These are phyloP conservation scores for Riptortus pedestris DNA, from an alignment of 1,140 invertebrate species.

Conservation along the genomic window DNA sequence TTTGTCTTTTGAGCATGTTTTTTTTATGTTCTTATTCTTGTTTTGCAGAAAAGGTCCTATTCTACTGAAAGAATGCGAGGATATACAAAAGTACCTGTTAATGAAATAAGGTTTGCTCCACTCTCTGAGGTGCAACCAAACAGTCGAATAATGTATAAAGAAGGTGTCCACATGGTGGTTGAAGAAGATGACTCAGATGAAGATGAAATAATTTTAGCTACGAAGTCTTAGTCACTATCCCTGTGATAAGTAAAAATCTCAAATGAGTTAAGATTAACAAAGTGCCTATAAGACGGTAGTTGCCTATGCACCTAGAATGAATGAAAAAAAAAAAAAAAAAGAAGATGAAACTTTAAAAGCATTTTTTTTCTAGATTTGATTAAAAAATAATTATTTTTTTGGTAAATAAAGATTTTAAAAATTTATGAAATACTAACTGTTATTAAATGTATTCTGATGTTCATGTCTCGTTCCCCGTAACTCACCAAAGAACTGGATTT, in stretches of 20 bases:
- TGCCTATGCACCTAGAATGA: constrained; percentile 2
- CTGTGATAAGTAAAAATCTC: neutral
- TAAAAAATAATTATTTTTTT: constrained; percentile 2
- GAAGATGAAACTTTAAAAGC: no score
- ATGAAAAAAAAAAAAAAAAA: constrained; percentile 9
- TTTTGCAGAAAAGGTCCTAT: neutral
- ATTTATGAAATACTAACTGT: no score
- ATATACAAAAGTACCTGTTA: constrained; percentile 22
- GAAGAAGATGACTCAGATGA: constrained; percentile 22
- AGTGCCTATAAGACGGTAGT: constrained; percentile 22
- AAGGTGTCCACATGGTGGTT: neutral
- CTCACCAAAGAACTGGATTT: no score
- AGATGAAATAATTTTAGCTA: constrained; percentile 18
- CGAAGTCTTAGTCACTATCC: constrained; percentile 12
- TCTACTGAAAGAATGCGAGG: constrained; percentile 1
- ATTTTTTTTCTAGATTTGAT: neutral
- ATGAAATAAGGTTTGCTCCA: constrained; percentile 21
- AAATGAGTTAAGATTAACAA: constrained; percentile 4
- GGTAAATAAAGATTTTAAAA: no score
- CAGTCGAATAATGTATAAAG: constrained; percentile 15
- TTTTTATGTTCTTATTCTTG: no score
- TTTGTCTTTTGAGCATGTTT: no score
- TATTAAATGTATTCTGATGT: no score
- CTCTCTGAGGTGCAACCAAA: constrained; percentile 14
- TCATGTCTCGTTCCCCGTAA: no score